Conservation (phyloP, 2,113 vertebrate genomes). For the Pao palembangensis region DNA sequence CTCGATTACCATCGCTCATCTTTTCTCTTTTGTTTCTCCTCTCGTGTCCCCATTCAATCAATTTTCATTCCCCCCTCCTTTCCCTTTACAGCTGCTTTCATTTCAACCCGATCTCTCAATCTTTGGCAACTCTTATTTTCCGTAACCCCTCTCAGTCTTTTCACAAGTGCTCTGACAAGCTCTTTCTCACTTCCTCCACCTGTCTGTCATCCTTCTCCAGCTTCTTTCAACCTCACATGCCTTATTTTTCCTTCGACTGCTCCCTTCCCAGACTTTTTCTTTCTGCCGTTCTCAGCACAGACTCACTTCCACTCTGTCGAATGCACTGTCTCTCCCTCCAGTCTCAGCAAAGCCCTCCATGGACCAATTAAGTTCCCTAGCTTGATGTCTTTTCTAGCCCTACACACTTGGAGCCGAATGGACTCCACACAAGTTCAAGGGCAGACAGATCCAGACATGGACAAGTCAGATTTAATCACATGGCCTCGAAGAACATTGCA, state of each 20-base stretch:
- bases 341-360: constrained; percentile 28
- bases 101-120: constrained; percentile 63
- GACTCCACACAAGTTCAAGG: constrained; percentile 49
- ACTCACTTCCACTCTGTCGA: constrained; percentile 7
- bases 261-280: constrained; percentile 8
- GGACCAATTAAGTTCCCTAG: constrained; percentile 57
- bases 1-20: constrained; percentile 68
- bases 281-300: constrained; percentile 3
- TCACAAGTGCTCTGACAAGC: constrained; percentile 39
- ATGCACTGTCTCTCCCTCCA: constrained; percentile 2
- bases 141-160: constrained; percentile 32
- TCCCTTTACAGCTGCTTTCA: constrained; percentile 62
- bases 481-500: constrained; percentile 4
- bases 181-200: constrained; percentile 53
- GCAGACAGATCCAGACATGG: constrained; percentile 12
- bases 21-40: constrained; percentile 62
- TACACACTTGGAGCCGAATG: constrained; percentile 12
- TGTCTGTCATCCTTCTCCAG: constrained; percentile 48
- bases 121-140: constrained; percentile 39
- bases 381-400: constrained; percentile 36
- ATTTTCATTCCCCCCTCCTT: constrained; percentile 63
- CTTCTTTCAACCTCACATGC: constrained; percentile 34
- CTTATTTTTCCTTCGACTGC: constrained; percentile 6
- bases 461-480: not conserved
- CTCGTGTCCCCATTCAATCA: constrained; percentile 65